A percentile compares a stretch with the other conserved stretches of the same genome.
These are phyloP conservation scores for Cepaea hortensis DNA, from an alignment of 2,888 invertebrate genomes.

Conservation along the genomic window DNA sequence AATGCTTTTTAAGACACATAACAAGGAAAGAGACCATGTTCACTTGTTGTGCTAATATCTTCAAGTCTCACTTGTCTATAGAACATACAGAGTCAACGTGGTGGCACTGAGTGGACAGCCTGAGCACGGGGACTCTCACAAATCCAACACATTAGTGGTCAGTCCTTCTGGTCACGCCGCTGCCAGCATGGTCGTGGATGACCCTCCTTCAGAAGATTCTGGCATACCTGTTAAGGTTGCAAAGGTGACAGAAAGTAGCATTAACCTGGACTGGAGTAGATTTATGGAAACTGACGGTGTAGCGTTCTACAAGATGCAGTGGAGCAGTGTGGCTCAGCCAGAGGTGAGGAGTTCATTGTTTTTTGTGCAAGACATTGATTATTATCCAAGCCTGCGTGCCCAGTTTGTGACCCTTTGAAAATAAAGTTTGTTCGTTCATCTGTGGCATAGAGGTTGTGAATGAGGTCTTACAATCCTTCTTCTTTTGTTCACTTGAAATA, in stretches of 20 bases:
- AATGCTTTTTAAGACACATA: no score
- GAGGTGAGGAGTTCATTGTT: slow-evolving; percentile 62
- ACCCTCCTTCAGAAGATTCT: slow-evolving; percentile 62
- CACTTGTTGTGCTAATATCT: not conserved
- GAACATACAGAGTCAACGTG: slow-evolving; percentile 73
- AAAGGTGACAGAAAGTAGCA: slow-evolving; percentile 71
- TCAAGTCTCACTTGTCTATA: slow-evolving; percentile 37
- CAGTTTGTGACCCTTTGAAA: no score
- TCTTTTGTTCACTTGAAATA: no score
- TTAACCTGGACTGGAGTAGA: slow-evolving; percentile 74
- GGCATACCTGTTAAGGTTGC: slow-evolving; percentile 71
- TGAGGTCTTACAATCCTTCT: no score
- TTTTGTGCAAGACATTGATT: not conserved
- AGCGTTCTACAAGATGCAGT: slow-evolving; percentile 72
- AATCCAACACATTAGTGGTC: slow-evolving; percentile 72
- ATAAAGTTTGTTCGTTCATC: no score
- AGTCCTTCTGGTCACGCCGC: slow-evolving; percentile 60
- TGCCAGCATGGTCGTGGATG: slow-evolving; percentile 54
- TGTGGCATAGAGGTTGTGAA: no score
- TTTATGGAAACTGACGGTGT: slow-evolving; percentile 70
- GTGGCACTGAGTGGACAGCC: slow-evolving; percentile 70
- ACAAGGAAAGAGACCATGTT: no score
- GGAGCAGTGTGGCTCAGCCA: slow-evolving; percentile 76
- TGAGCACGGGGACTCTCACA: slow-evolving; percentile 69
- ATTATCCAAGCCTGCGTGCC: no score